Percentiles rank a stretch among this genome's conserved stretches.
Conservation (phyloP, 2,797 vertebrate genomes). For the Gadopsis marmoratus region DNA sequence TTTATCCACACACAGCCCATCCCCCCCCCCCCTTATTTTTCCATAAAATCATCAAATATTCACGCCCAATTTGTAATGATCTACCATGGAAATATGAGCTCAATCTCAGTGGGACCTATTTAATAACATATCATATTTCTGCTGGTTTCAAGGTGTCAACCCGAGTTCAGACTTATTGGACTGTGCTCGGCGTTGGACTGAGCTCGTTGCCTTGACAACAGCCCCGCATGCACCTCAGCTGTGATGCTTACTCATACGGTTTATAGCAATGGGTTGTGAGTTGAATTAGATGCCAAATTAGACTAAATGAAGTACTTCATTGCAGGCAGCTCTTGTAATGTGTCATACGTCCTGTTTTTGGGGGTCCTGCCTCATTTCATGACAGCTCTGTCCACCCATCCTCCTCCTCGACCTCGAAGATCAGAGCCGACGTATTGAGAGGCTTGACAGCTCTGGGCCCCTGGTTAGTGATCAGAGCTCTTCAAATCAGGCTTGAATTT, state of each 20-base stretch:
- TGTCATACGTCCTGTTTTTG: slow-evolving; percentile 29
- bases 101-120: background rate
- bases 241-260: background rate
- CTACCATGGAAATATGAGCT: background rate
- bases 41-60: no score
- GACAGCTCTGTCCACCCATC: slow-evolving; percentile 37
- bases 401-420: slow-evolving; percentile 48
- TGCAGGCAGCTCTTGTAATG: slow-evolving; percentile 8
- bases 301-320: background rate
- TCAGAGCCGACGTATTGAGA: slow-evolving; percentile 54
- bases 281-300: background rate
- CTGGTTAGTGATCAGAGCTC: slow-evolving; percentile 38
- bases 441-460: slow-evolving; percentile 53
- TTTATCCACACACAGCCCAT: no score
- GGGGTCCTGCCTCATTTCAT: slow-evolving; percentile 15
- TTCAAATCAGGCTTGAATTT: slow-evolving; percentile 42
- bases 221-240: background rate
- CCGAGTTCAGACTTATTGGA: background rate
- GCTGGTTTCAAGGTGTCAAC: background rate
- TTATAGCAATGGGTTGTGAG: background rate
- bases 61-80: background rate
- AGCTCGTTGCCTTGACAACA: slow-evolving; percentile 7
- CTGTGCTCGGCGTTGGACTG: background rate
- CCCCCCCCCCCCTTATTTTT: no score
- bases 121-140: background rate